Conservation (phyloP, 1,140 invertebrate genomes). For the Halyomorpha halys region DNA sequence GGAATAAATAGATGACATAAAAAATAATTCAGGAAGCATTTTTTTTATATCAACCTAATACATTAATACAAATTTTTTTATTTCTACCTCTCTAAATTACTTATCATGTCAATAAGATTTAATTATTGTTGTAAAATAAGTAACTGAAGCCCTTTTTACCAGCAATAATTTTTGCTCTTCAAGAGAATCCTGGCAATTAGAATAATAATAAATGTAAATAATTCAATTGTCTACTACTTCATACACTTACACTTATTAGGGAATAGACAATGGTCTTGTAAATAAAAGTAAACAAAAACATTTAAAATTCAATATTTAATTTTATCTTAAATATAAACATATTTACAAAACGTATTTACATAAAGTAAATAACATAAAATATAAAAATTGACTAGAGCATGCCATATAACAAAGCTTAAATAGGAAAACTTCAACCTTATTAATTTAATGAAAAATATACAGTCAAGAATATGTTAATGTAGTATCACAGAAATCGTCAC, state of each 20-base stretch:
- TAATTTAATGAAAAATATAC: slow-evolving; percentile 10
- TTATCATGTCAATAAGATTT: too few relatives aligned
- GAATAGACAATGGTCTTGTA: neutral
- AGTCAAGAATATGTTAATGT: slow-evolving; percentile 13
- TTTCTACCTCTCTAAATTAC: too few relatives aligned
- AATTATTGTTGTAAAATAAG: too few relatives aligned
- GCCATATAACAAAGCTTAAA: slow-evolving; percentile 11
- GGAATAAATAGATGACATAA: too few relatives aligned
- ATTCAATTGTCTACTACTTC: too few relatives aligned
- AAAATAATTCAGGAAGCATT: too few relatives aligned
- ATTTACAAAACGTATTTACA: slow-evolving; percentile 15
- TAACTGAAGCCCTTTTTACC: too few relatives aligned
- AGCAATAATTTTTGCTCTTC: too few relatives aligned
- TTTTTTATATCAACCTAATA: too few relatives aligned
- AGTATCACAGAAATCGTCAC: slow-evolving; percentile 13
- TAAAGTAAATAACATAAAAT: slow-evolving; percentile 9
- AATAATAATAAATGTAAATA: too few relatives aligned
- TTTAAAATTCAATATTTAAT: slow-evolving; percentile 5
- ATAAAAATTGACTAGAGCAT: slow-evolving; percentile 18
- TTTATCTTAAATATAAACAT: slow-evolving; percentile 6
- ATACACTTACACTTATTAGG: neutral
- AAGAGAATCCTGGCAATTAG: too few relatives aligned
- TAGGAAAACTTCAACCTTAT: slow-evolving; percentile 2
- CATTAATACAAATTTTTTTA: too few relatives aligned
- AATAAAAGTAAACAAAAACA: neutral